Conservation (phyloP, 2,113 vertebrate species). For the Nothocercus julius region DNA sequence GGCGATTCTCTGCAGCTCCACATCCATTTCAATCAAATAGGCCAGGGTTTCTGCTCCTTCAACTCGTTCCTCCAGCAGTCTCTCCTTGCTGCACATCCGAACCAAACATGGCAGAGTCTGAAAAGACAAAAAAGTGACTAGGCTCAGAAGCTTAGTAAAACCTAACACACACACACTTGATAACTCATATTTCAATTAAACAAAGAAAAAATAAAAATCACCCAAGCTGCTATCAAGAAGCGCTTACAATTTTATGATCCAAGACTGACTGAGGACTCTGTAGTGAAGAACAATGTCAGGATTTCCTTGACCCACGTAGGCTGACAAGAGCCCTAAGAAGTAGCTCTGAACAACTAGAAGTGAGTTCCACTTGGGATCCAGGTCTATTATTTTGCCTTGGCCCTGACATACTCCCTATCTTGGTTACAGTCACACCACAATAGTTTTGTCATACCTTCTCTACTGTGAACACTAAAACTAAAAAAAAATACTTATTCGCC, state of each 20-base stretch:
- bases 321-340: background rate
- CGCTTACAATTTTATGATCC: background rate
- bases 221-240: background rate
- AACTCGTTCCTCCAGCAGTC: constrained; percentile 93
- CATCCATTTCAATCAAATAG: constrained; percentile 95
- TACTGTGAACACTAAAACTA: background rate
- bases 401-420: background rate
- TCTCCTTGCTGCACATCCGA: constrained; percentile 98
- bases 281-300: background rate
- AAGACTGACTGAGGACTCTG: background rate
- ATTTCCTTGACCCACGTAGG: background rate
- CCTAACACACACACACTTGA: background rate
- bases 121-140: background rate
- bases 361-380: background rate
- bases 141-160: background rate
- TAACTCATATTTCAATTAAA: background rate
- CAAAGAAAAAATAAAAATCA: background rate
- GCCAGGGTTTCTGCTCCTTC: constrained; percentile 97
- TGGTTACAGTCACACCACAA: background rate
- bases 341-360: background rate
- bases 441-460: background rate
- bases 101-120: constrained; percentile 97
- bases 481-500: background rate
- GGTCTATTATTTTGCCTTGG: background rate
- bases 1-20: constrained; percentile 96